Evolutionary conservation across 2,888 invertebrate species (phyloP), one percentile per base, ranked within the genome.

Genomic region (Oconnorella tubifera): DNA sequence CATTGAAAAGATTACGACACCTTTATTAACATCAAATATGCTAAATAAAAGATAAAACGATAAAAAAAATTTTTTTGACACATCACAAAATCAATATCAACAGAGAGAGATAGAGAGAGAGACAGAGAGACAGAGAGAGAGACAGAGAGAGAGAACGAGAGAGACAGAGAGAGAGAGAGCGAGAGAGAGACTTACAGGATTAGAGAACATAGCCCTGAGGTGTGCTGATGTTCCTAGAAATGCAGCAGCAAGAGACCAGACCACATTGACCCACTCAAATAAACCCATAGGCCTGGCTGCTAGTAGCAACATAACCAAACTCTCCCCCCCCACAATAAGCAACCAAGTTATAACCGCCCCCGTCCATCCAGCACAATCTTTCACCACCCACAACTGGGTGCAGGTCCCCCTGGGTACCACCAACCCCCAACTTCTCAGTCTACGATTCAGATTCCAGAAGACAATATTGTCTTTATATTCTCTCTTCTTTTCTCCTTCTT

Each of bases 151-250:
- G n/a, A n/a, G n/a, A n/a, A n/a, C n/a, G n/a, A n/a, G n/a, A n/a
- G n/a, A n/a, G n/a, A n/a, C n/a, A n/a, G n/a, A n/a, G n/a, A n/a
- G n/a, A n/a, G n/a, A n/a, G n/a, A n/a, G n/a, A n/a, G n/a, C n/a
- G n/a, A n/a, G n/a, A n/a, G n/a, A n/a, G n/a, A n/a, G n/a, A 40
- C 66, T 49, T 25, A 66, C 66, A n/a, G 66, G 66, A 56, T 66
- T 63, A 2, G 63, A 56, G 29, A 66, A 56, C 66, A 63, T 66
- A 31, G 63, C 63, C 32, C 63, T 29, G 32, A 58, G 58, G 56
- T 66, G 66, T 10, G 64, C 51, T 2, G 60, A 31, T 23, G 63
- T 63, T 23, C 59, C 66, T 2, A 66, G 32, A 10, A 53, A 14
- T 4, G 66, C 63, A 6, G 28, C 25, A 1, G 27, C 33, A 3